A percentile compares a stretch with the other conserved stretches of the same genome.
Conservation (phyloP, 2,113 vertebrate species). For the Megaceryle maxima region DNA sequence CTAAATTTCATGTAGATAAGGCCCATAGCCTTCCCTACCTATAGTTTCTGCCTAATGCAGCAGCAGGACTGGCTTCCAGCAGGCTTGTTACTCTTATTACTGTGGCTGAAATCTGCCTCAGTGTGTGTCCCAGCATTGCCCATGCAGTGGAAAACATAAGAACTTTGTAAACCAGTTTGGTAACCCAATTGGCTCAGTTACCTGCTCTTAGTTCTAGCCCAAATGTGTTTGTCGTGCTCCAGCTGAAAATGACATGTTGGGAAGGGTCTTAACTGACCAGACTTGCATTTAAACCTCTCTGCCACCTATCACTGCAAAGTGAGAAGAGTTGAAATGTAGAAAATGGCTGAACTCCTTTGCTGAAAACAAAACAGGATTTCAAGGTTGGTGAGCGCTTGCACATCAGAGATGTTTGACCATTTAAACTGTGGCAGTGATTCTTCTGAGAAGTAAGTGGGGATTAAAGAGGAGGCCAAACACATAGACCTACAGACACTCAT, state of each 20-base stretch:
- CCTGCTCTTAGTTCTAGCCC: background rate
- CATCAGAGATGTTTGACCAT: background rate
- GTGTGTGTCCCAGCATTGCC: background rate
- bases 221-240: background rate
- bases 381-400: background rate
- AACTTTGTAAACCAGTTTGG: background rate
- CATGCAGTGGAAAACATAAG: background rate
- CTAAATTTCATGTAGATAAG: background rate
- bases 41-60: background rate
- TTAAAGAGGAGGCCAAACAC: background rate
- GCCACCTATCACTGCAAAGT: background rate
- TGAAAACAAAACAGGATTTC: background rate
- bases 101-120: background rate
- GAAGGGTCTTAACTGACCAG: background rate
- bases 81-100: background rate
- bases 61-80: background rate
- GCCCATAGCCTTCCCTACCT: background rate
- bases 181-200: background rate
- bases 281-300: background rate
- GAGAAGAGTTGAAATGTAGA: background rate
- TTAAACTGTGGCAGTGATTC: background rate
- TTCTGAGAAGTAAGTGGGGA: background rate
- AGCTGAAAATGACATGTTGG: fast-evolving
- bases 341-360: background rate
- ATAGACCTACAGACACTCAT: background rate